Evolutionary conservation across 2,888 invertebrate genomes (phyloP), one percentile per base, ranked within the genome.

Genomic region (Cephus spinipes): DNA sequence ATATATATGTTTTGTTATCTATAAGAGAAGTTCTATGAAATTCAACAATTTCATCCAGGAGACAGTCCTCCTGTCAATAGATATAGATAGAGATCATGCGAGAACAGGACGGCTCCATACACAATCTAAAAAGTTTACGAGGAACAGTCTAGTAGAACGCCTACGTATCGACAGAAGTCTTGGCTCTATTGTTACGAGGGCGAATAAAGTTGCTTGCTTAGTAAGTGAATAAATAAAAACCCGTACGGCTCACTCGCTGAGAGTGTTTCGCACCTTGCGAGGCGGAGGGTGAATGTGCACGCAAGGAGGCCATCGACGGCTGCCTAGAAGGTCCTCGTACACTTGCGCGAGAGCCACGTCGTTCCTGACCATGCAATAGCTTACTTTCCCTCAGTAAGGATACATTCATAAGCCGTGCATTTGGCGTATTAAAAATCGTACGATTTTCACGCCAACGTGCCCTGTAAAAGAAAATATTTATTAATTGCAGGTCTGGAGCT

Each of bases 351-450:
- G 97, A 96, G 71, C 97, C 96, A 12, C 96, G 95, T 75, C 97
- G 94, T 87, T 97, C 97, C 91, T 94, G 94, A 73, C 95, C 94
- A 89, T 96, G 96, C 82, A 96, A 92, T 77, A 96, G 92, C 89
- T 97, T 97, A 86, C 95, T 96, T 87, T 97, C 97, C 87, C 96
- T 93, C 87, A 97, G 92, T 85, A 97, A 92, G 4, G 97, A 97
- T 34, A 96, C 97, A 92, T 98, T 98, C 97, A 98, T 98, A 92
- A 98, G 93, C 80, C 98, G 95, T 80, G 98, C 97, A 92, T 98
- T 98, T 36, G 98, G 97, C 76, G 98, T 98, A 92, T 98, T 98
- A 93, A 98, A 98, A 88, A 98, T 98, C 68, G 97, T 97, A 35
- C 98, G 94, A 91, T 97, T 97, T 88, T 98, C 98, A 86, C 96